A percentile compares a stretch with the other conserved stretches of the same genome.
phyloP scores from a whole-genome alignment of 1,140 invertebrate species.

The Chrysopa pallens region DNA sequence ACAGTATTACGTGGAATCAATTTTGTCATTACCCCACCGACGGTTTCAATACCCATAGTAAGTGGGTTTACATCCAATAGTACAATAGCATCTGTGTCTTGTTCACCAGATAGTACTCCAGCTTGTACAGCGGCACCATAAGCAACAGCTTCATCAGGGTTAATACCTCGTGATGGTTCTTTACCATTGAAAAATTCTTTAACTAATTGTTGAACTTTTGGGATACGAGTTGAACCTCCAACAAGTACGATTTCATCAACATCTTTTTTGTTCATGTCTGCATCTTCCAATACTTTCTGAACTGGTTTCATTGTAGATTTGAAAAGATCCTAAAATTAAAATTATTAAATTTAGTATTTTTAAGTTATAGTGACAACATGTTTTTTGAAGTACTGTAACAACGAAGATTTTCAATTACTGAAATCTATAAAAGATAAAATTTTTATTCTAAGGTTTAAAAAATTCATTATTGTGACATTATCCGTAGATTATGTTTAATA shows the following conservation, averaged over 20 bases:
- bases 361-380: too few species aligned
- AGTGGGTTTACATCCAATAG: slow-evolving; percentile 95
- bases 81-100: slow-evolving; percentile 91
- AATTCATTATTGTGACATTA: too few species aligned
- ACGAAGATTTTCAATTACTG: too few species aligned
- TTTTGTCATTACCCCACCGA: slow-evolving; percentile 99
- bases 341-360: neutral
- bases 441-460: too few species aligned
- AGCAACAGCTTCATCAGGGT: slow-evolving; percentile 95
- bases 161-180: slow-evolving; percentile 94
- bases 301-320: slow-evolving; percentile 96
- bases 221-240: slow-evolving; percentile 97
- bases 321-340: slow-evolving; percentile 64
- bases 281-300: slow-evolving; percentile 89
- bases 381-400: too few species aligned
- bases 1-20: slow-evolving; percentile 96
- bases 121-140: slow-evolving; percentile 98
- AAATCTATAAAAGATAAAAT: too few species aligned
- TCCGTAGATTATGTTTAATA: too few species aligned
- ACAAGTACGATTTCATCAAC: slow-evolving; percentile 98
- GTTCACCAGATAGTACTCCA: slow-evolving; percentile 76
- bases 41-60: slow-evolving; percentile 98
- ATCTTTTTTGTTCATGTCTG: slow-evolving; percentile 97
- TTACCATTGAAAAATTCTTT: slow-evolving; percentile 98
- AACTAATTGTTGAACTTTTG: slow-evolving; percentile 95